Conservation (phyloP, 1,140 invertebrate genomes). For the Brachionus rotundiformis region DNA sequence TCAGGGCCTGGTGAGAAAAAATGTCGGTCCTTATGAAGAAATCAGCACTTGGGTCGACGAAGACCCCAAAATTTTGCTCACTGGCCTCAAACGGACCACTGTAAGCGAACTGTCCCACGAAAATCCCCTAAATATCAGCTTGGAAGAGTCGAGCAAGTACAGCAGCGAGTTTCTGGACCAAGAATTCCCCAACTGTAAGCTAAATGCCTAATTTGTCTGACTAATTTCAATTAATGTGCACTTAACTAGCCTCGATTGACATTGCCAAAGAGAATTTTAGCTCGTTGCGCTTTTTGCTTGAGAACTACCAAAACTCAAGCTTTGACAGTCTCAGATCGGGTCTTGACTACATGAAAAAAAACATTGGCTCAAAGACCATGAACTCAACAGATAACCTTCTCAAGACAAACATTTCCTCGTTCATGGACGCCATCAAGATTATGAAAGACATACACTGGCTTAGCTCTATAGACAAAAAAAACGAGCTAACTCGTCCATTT, state of each 20-base stretch:
- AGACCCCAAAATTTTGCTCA: conserved; percentile 26
- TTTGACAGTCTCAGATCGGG: conserved; percentile 29
- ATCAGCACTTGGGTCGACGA: conserved; percentile 32
- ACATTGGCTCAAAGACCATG: conserved; percentile 11
- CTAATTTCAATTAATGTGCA: neutral
- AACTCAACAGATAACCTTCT: conserved; percentile 31
- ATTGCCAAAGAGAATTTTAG: conserved; percentile 45
- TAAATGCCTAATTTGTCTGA: neutral
- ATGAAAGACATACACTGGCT: conserved; percentile 50
- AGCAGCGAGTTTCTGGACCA: neutral
- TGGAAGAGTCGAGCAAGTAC: conserved; percentile 41
- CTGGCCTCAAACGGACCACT: conserved; percentile 26
- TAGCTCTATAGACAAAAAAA: conserved; percentile 25
- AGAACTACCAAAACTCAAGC: conserved; percentile 19
- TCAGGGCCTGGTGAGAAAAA: conserved; percentile 67
- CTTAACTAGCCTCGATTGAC: conserved; percentile 23
- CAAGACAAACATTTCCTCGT: conserved; percentile 50
- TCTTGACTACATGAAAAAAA: conserved; percentile 30
- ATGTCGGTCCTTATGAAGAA: conserved; percentile 11
- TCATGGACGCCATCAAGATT: conserved; percentile 51
- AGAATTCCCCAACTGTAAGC: conserved; percentile 47
- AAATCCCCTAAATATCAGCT: conserved; percentile 28
- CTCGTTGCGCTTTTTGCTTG: conserved; percentile 11
- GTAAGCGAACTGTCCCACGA: conserved; percentile 26
- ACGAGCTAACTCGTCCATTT: neutral